Conservation (phyloP, 2,113 vertebrate species). For the Chionodraco myersi region DNA sequence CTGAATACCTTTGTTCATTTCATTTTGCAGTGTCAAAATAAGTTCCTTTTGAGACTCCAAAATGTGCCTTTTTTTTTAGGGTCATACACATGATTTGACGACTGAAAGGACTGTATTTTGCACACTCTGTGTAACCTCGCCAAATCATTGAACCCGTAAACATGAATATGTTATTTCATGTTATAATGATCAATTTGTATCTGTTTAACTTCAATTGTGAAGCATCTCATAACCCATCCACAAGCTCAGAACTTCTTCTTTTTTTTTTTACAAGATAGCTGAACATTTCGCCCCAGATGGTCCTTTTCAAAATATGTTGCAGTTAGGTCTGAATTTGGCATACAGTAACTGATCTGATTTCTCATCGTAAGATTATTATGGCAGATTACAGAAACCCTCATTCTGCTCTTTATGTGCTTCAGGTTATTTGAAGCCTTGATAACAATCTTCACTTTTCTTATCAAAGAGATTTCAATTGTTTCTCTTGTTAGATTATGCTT, state of each 20-base stretch:
- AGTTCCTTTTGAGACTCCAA: neutral
- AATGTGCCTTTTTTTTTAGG: neutral
- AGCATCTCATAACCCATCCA: neutral
- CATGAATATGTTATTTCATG: no score
- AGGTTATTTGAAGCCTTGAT: conserved; percentile 8
- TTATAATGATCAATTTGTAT: neutral
- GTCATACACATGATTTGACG: no score
- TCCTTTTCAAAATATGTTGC: neutral
- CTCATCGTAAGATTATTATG: neutral
- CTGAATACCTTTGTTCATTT: neutral
- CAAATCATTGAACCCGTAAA: no score
- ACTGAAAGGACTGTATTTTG: no score
- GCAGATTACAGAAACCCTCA: neutral
- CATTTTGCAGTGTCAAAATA: neutral
- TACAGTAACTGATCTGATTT: no score
- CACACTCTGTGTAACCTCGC: no score
- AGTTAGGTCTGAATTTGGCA: neutral
- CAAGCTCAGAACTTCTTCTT: neutral
- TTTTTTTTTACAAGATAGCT: neutral
- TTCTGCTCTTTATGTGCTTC: neutral
- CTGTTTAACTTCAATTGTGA: neutral
- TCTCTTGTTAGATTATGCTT: neutral
- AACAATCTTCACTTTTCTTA: neutral
- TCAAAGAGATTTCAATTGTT: neutral
- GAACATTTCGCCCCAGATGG: no score